These are phyloP conservation scores for Agelastica alni DNA, from an alignment of 2,888 invertebrate genomes.

Conservation along the genomic window DNA sequence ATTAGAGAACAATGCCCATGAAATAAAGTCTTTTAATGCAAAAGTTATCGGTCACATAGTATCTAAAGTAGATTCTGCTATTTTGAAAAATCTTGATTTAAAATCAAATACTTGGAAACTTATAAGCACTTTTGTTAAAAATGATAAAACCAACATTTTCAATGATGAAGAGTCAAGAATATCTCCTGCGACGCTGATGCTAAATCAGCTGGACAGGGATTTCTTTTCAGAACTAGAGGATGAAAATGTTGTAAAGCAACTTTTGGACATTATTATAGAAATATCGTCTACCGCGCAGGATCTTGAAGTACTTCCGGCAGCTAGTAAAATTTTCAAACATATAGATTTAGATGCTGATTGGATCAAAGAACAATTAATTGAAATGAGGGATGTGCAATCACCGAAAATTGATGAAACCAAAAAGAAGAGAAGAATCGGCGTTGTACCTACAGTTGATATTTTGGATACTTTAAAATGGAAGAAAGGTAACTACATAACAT, in stretches of 20 bases:
- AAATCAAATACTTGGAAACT: conserved; percentile 62
- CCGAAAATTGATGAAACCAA: conserved; percentile 55
- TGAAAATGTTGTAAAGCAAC: conserved; percentile 53
- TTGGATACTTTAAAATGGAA: conserved; percentile 75
- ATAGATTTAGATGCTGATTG: conserved; percentile 67
- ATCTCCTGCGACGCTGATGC: conserved; percentile 27
- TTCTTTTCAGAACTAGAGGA: conserved; percentile 61
- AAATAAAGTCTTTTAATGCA: conserved; percentile 38
- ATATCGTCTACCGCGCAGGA: conserved; percentile 64
- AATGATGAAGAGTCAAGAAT: conserved; percentile 26
- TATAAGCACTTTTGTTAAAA: conserved; percentile 61
- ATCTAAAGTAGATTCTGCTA: conserved; percentile 41
- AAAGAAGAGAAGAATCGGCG: conserved; percentile 56
- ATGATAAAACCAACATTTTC: conserved; percentile 53
- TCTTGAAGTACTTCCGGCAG: conserved; percentile 64
- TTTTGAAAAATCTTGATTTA: conserved; percentile 39
- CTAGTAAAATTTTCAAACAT: conserved; percentile 68
- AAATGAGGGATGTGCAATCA: conserved; percentile 62
- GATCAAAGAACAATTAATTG: conserved; percentile 62
- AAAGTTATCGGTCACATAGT: conserved; percentile 43
- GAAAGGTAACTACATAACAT: conserved; percentile 61
- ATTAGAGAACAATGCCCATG: conserved; percentile 34
- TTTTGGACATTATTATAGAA: conserved; percentile 62
- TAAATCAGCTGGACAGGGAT: conserved; percentile 55
- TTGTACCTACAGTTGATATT: conserved; percentile 64